Evolutionary conservation across 2,113 vertebrate species (phyloP).

Genomic region (Alosa alosa): DNA sequence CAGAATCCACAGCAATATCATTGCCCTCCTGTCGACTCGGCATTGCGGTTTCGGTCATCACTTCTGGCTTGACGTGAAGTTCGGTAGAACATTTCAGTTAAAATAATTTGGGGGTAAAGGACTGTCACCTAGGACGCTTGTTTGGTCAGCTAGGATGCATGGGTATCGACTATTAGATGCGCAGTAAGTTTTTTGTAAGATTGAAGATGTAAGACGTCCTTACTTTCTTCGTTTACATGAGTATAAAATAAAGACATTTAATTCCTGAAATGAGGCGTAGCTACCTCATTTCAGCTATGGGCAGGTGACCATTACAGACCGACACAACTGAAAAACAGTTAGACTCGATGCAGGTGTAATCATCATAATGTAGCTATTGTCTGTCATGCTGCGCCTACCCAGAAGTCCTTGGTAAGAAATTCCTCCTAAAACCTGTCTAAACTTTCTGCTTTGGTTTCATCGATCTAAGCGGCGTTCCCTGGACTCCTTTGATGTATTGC

Average conservation of each 20-base stretch:
- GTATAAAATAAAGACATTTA: background rate
- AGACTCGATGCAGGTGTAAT: background rate
- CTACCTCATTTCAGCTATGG: background rate
- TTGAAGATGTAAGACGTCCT: too few relatives aligned
- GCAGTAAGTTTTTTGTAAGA: background rate
- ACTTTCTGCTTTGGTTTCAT: background rate
- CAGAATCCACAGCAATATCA: slow-evolving; percentile 34
- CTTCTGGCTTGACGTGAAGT: slow-evolving; percentile 24
- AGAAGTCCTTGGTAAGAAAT: background rate
- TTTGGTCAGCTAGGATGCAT: background rate
- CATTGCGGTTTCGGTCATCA: slow-evolving; percentile 53
- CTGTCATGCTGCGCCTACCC: background rate
- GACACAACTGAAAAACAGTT: background rate
- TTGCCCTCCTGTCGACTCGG: slow-evolving; percentile 52
- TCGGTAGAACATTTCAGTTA: slow-evolving; percentile 39
- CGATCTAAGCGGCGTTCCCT: background rate
- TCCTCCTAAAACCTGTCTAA: background rate
- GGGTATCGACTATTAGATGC: background rate
- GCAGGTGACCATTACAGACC: background rate
- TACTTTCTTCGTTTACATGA: background rate
- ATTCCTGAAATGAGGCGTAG: background rate
- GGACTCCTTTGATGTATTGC: slow-evolving; percentile 36
- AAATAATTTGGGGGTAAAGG: background rate
- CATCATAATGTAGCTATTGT: background rate
- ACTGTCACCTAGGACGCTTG: background rate